These are phyloP conservation scores for Caenorhabditis sp. DNA, from an alignment of 2,888 invertebrate genomes.

Conservation along the genomic window DNA sequence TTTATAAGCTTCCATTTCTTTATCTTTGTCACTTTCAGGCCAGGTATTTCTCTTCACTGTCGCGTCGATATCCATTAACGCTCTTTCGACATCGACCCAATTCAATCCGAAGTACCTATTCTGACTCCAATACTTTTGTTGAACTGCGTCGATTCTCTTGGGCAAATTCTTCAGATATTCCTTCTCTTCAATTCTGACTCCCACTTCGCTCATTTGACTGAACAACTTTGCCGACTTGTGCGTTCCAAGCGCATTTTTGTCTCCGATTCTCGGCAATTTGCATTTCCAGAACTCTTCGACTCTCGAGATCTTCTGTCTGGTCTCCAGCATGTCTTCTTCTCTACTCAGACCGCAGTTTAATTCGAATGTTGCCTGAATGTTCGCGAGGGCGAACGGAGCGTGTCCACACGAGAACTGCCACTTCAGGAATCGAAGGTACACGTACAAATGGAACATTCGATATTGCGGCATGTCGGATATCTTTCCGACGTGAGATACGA, in stretches of 20 bases:
- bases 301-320: not conserved
- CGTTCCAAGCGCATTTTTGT: slow-evolving; percentile 7
- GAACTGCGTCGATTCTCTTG: too few relatives aligned
- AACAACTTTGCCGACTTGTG: too few relatives aligned
- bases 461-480: slow-evolving; percentile 12
- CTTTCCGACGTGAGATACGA: slow-evolving; percentile 7
- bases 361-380: slow-evolving; percentile 46
- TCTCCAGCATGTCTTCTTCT: not conserved
- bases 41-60: slow-evolving; percentile 24
- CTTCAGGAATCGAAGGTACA: slow-evolving; percentile 33
- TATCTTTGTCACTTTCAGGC: too few relatives aligned
- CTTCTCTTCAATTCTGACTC: too few relatives aligned
- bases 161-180: too few relatives aligned
- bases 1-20: too few relatives aligned
- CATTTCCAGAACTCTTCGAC: slow-evolving; percentile 17
- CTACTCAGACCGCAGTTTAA: slow-evolving; percentile 14
- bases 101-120: too few relatives aligned
- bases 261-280: slow-evolving; percentile 38
- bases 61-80: slow-evolving; percentile 28
- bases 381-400: slow-evolving; percentile 13
- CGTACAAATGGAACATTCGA: slow-evolving; percentile 5
- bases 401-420: slow-evolving; percentile 30
- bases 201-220: too few relatives aligned
- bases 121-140: too few relatives aligned
- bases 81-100: slow-evolving; percentile 42